phyloP scores from a whole-genome alignment of 2,797 vertebrate genomes.

The Rhodeus uyekii region DNA sequence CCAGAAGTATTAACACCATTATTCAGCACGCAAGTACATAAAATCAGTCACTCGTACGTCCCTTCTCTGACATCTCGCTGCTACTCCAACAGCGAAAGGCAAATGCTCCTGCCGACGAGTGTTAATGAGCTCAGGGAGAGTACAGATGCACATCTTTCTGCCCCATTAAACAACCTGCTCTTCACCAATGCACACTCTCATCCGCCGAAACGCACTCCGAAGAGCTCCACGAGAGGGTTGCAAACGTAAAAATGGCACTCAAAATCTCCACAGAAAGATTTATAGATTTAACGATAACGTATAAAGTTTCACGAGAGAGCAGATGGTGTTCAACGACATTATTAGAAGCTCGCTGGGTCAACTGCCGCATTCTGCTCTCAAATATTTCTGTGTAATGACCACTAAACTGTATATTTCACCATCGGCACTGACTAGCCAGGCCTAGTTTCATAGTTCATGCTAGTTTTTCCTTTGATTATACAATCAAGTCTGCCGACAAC shows the following conservation, averaged over 20 bases:
- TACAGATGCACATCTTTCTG: slow-evolving; percentile 30
- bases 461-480: too few species aligned
- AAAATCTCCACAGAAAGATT: not conserved
- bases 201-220: not conserved
- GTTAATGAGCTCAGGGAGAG: slow-evolving; percentile 37
- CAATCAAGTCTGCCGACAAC: too few species aligned
- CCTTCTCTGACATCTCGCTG: slow-evolving; percentile 11
- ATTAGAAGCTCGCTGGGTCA: not conserved
- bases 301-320: not conserved
- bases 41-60: slow-evolving; percentile 12
- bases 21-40: slow-evolving; percentile 19
- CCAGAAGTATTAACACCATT: slow-evolving; percentile 20
- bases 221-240: not conserved
- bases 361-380: not conserved
- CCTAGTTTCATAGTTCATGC: too few species aligned
- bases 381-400: not conserved
- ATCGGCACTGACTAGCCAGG: too few species aligned
- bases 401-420: not conserved
- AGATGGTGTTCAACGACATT: not conserved
- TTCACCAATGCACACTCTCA: not conserved
- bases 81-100: slow-evolving; percentile 29
- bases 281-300: not conserved
- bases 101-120: slow-evolving; percentile 15
- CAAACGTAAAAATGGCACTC: not conserved
- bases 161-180: slow-evolving; percentile 43